A percentile compares a stretch with the other conserved stretches of the same genome.
phyloP scores from a whole-genome alignment of 2,888 invertebrate genomes.

The Drosophila paramelanica region DNA sequence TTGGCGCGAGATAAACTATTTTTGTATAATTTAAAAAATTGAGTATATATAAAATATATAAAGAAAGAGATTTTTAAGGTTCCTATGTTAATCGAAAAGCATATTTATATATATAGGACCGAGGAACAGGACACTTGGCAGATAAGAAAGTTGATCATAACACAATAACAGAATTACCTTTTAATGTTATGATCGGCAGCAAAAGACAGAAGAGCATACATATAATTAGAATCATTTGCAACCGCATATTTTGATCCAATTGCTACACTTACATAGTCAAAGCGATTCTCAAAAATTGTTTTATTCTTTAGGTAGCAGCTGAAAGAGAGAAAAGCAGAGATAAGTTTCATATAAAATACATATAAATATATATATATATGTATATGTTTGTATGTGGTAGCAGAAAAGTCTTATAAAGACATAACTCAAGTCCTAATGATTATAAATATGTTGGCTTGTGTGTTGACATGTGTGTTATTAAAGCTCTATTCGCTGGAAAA shows the following conservation, averaged over 20 bases:
- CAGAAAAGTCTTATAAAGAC: slow-evolving; percentile 41
- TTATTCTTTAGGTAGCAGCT: neutral
- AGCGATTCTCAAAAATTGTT: neutral
- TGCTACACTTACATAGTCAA: neutral
- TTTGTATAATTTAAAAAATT: too few relatives aligned
- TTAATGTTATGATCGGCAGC: neutral
- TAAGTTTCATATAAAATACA: slow-evolving; percentile 5
- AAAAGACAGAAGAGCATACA: neutral
- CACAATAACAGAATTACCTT: too few relatives aligned
- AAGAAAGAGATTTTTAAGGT: too few relatives aligned
- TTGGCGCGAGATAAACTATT: too few relatives aligned
- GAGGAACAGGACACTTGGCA: too few relatives aligned
- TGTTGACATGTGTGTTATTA: slow-evolving; percentile 47
- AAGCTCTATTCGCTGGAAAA: slow-evolving; percentile 67
- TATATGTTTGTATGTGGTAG: neutral
- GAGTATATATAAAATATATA: too few relatives aligned
- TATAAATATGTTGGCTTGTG: slow-evolving; percentile 51
- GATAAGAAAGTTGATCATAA: too few relatives aligned
- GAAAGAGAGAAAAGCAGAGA: neutral
- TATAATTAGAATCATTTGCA: neutral
- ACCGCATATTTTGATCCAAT: neutral
- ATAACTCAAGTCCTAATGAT: slow-evolving; percentile 63
- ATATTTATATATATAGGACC: too few relatives aligned
- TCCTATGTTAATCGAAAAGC: too few relatives aligned
- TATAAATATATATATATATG: too few relatives aligned